Conservation (phyloP, 2,888 invertebrate species). For the Lithophane socia region DNA sequence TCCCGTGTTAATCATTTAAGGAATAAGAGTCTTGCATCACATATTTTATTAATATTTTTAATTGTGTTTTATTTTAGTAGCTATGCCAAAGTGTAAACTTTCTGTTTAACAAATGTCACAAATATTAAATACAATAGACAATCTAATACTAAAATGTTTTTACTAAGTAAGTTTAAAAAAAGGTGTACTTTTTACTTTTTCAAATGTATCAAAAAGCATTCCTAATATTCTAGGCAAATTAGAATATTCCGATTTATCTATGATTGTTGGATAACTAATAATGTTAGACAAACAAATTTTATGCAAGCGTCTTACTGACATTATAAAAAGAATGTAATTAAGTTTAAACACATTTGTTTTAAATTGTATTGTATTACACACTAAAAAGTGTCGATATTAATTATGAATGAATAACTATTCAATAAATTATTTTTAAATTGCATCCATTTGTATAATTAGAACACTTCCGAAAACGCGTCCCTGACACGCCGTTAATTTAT, state of each 20-base stretch:
- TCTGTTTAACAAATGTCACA: neutral
- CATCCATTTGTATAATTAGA: neutral
- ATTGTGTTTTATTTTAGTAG: no score
- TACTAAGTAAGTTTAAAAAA: no score
- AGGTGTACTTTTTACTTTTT: no score
- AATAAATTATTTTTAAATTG: neutral
- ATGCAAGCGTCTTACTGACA: neutral
- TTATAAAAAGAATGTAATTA: neutral
- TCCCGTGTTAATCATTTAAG: no score
- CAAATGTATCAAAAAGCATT: neutral
- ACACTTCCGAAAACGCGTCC: neutral
- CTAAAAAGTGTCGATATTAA: neutral
- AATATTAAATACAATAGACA: no score
- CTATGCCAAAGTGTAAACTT: neutral
- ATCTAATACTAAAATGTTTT: no score
- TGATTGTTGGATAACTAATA: neutral
- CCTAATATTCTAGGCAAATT: neutral
- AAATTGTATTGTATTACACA: neutral
- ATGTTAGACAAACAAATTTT: neutral
- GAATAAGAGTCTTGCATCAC: neutral
- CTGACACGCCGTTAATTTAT: neutral
- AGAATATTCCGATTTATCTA: neutral
- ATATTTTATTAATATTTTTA: neutral
- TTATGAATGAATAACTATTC: neutral
- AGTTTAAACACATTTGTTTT: no score